Base-by-base conservation (phyloP, 2,113 vertebrate species). In the Nerophis ophidion region DNA sequence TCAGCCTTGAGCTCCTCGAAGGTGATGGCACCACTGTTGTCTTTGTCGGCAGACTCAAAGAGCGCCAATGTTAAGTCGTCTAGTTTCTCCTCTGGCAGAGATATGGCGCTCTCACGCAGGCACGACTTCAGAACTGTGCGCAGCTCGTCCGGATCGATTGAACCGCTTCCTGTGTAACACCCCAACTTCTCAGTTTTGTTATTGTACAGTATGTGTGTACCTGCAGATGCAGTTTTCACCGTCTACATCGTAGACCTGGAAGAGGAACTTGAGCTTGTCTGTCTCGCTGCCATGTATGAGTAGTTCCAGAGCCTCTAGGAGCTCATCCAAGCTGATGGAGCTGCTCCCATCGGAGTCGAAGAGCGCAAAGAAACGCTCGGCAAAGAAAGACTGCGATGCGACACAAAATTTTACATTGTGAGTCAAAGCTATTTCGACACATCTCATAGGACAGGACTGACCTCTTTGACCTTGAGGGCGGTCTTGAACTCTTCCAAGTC, bases 191-290 rank as follows among this genome's bases (percentile, higher is more conserved):
- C 19, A 49, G 48, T 44, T 11, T 44, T 44, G 9, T 44, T 44
- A 44, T 26, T 4, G 48, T 49, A 35, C 17, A 5, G 2, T 13
- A 8, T 50, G 33, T 66, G 16, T 42, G 54, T 50, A 9, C 51
- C 47, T 57, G 57, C 64, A 40, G 26, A 6, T 5, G 47, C 10
- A 3, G 5, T 16, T 44, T 89, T 89, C 68, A 95, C 94, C 94
- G 0, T 96, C 93, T 10, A 96, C 88, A 0, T 95, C 93, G 0
- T 96, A 95, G 13, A 95, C 93, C 60, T 88, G 93, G 84, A 98
- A 98, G 57, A 96, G 93, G 85, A 98, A 97, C 1, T 15, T 72
- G 34, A 96, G 92, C 59, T 94, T 96, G 81, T 95, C 94, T 0
- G 77, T 87, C 76, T 92, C 73, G 0, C 7, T 87, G 57, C 94